Base-by-base conservation (phyloP, 2,113 vertebrate genomes). In the Petromus typicus region DNA sequence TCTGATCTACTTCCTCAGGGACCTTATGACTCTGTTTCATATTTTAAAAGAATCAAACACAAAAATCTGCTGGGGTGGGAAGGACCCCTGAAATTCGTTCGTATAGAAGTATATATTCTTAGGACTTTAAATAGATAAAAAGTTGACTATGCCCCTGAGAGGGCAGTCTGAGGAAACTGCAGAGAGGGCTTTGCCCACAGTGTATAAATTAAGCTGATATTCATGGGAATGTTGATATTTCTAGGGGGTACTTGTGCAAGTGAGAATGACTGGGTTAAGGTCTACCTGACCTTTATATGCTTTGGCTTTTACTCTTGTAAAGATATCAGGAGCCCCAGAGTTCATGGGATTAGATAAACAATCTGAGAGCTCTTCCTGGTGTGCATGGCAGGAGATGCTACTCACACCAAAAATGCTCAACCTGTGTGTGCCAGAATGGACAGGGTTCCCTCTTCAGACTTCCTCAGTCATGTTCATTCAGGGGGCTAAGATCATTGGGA, bases 21-120 rank as follows among this genome's bases (percentile, higher is more conserved):
- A 67, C 43, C 48, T 48, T 54, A 81, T 51, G 67, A 71, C 43
- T 63, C 51, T 3, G 69, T 14, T 43, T 85, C 66, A 69, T 18
- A 51, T 94, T 93, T 51, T 30, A n/a, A 94, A 81, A 91, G 13
- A 94, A 37, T 32, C 8, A 71, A 16, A 89, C 8, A 66, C 45
- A 91, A 34, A 78, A 84, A 93, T 18, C 17, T 75, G 11, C 30
- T 37, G 12, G 30, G 5, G 1, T 54, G 6, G 37, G 7, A 9
- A 69, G 20, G 43, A 66, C n/a, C 8, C 20, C 86, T 34, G 51
- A 76, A 84, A 12, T 23, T 69, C 43, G 6, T 88, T 27, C 79
- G n/a, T 61, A 40, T 59, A 75, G 25, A 93, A 88, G 16, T 43
- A 57, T 25, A 83, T 54, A 30, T 83, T n/a, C 54, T 76, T 59